Conservation (phyloP, 2,113 vertebrate species). For the Hippocampus mohnikei region DNA sequence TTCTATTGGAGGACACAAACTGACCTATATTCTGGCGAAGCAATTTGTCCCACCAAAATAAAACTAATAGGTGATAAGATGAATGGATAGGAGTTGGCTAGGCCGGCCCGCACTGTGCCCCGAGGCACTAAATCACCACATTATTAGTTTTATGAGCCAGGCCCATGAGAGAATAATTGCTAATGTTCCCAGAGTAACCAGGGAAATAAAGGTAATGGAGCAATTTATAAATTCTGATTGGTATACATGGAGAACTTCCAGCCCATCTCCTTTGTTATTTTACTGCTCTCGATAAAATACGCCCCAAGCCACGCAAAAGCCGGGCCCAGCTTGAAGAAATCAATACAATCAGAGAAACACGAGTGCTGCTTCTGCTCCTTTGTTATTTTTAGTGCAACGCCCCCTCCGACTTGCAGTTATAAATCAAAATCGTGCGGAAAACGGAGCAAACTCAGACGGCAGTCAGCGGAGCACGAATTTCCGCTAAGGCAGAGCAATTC, state of each 20-base stretch:
- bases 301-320: constrained; percentile 67
- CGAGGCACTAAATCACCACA: constrained; percentile 80
- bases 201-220: constrained; percentile 83
- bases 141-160: constrained; percentile 81
- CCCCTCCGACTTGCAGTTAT: constrained; percentile 60
- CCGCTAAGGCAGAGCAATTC: not conserved
- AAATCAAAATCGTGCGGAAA: constrained; percentile 71
- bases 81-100: constrained; percentile 75
- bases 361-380: constrained; percentile 60
- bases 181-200: constrained; percentile 81
- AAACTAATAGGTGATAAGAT: constrained; percentile 81
- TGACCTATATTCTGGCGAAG: constrained; percentile 78
- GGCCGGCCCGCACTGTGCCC: constrained; percentile 65
- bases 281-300: constrained; percentile 74
- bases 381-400: constrained; percentile 69
- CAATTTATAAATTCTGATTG: constrained; percentile 85
- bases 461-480: constrained; percentile 18
- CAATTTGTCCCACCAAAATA: constrained; percentile 79
- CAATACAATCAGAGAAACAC: constrained; percentile 69
- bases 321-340: constrained; percentile 66
- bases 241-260: constrained; percentile 81
- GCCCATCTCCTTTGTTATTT: constrained; percentile 78
- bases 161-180: constrained; percentile 81
- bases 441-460: not conserved
- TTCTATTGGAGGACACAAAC: constrained; percentile 75